phyloP scores from a whole-genome alignment of 2,797 vertebrate species.

The Lagothrix lagotricha region DNA sequence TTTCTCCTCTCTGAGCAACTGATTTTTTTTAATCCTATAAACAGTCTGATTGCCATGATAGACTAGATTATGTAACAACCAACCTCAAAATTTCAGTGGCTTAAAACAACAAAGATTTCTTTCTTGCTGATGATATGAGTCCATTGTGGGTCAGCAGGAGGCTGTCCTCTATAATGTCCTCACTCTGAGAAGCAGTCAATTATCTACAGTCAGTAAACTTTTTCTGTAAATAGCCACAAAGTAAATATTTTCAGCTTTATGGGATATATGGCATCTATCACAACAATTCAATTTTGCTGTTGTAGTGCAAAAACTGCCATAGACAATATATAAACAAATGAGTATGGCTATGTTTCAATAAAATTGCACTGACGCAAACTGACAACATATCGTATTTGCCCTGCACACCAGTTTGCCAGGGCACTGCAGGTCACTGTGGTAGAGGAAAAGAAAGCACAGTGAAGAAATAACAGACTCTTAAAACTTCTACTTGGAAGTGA shows the following conservation, averaged over 20 bases:
- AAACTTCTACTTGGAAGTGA: background rate
- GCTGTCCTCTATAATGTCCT: background rate
- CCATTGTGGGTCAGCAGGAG: background rate
- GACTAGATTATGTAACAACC: background rate
- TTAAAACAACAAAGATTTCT: constrained; percentile 16
- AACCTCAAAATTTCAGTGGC: background rate
- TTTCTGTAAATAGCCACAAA: background rate
- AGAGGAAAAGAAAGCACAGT: background rate
- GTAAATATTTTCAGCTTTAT: constrained; percentile 6
- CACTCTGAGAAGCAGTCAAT: background rate
- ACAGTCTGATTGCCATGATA: background rate
- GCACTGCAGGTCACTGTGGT: background rate
- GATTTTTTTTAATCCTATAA: background rate
- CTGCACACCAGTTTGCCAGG: background rate
- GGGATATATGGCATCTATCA: background rate
- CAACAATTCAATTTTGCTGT: background rate
- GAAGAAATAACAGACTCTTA: background rate
- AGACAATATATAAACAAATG: constrained; percentile 46
- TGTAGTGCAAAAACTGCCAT: background rate
- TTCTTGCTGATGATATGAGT: background rate
- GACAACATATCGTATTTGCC: background rate
- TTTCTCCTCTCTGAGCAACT: background rate
- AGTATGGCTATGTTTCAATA: background rate
- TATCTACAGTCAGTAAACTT: background rate
- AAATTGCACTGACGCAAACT: constrained; percentile 23